These are phyloP conservation scores for Drosophila nr. perissopoda DNA, from an alignment of 2,888 invertebrate species.

Conservation along the genomic window DNA sequence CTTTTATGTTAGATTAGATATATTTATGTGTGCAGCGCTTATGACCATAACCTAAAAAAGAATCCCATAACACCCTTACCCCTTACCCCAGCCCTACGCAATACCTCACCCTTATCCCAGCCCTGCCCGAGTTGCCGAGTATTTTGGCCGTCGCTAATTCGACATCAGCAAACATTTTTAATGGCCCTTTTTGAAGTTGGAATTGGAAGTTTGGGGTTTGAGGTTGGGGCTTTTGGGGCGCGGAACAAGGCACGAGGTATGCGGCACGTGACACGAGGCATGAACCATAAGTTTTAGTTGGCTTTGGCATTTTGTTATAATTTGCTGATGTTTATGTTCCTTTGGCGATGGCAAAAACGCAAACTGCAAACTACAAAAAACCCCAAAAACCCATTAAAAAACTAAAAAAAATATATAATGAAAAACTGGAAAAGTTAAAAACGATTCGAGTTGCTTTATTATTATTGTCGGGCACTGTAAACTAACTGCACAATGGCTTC, in stretches of 20 bases:
- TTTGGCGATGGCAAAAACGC: conserved; percentile 65
- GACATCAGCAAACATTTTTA: conserved; percentile 68
- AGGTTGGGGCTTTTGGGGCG: neutral
- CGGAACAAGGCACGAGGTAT: conserved; percentile 8
- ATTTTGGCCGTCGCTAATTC: conserved; percentile 59
- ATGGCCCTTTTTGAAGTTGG: conserved; percentile 45
- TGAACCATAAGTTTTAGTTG: conserved; percentile 53
- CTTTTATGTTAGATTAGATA: conserved; percentile 78
- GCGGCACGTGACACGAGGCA: conserved; percentile 11
- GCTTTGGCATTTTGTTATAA: conserved; percentile 38
- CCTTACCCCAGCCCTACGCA: neutral
- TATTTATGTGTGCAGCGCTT: conserved; percentile 67
- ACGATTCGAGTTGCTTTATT: conserved; percentile 33
- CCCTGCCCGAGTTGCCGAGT: neutral
- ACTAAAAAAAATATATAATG: neutral
- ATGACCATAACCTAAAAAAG: conserved; percentile 38
- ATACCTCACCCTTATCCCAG: neutral
- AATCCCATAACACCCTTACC: neutral
- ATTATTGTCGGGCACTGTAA: conserved; percentile 32
- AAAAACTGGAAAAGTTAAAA: conserved; percentile 4
- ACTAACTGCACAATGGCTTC: conserved; percentile 50
- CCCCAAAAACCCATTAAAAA: conserved; percentile 6
- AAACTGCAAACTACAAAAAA: conserved; percentile 56
- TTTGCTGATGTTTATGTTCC: conserved; percentile 41
- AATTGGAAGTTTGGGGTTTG: neutral